Conservation (phyloP, 2,113 vertebrate genomes). For the Melanerpes formicivorus region DNA sequence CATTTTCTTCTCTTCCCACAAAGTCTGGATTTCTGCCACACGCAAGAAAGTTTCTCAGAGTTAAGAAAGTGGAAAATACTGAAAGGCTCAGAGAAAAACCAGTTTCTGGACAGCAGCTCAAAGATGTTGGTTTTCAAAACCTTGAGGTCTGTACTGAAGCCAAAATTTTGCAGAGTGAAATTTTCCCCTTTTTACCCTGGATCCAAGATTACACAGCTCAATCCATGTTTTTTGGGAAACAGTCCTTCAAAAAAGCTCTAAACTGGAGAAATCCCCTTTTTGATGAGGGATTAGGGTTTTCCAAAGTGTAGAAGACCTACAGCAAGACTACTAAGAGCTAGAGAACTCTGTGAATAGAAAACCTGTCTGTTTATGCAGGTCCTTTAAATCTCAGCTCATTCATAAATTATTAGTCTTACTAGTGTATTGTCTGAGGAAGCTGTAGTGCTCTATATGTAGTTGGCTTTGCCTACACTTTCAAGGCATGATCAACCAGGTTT, state of each 20-base stretch:
- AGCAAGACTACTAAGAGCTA: background rate
- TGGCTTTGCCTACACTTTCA: background rate
- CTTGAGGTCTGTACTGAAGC: background rate
- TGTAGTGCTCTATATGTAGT: background rate
- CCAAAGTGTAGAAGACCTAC: background rate
- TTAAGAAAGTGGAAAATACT: background rate
- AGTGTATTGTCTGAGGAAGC: background rate
- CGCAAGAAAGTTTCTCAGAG: background rate
- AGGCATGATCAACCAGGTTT: background rate
- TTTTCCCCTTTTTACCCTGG: background rate
- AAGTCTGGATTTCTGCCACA: background rate
- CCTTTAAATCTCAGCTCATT: background rate
- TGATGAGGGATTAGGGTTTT: background rate
- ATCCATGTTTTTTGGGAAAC: background rate
- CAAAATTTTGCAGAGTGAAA: background rate
- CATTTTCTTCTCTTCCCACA: background rate
- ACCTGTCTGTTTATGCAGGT: background rate
- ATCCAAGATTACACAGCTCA: background rate
- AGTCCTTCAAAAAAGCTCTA: background rate
- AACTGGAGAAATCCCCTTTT: background rate
- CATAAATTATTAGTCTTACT: background rate
- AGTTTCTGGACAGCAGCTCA: background rate
- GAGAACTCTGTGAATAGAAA: background rate
- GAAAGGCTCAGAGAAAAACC: background rate
- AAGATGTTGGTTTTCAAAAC: background rate